phyloP scores from a whole-genome alignment of 1,140 invertebrate genomes.

The Drosophila pruinosa region DNA sequence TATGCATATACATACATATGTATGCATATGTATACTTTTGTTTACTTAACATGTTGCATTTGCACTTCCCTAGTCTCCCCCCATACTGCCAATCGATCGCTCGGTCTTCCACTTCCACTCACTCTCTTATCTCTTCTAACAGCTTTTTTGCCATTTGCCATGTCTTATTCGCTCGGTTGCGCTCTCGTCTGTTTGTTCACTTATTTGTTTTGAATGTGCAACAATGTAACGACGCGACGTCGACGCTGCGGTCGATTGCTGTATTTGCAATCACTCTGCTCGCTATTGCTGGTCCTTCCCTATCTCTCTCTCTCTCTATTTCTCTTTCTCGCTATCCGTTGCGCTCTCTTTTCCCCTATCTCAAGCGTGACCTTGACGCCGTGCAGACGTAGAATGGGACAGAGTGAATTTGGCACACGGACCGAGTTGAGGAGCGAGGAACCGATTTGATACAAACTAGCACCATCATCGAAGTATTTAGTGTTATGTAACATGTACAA shows the following conservation, averaged over 20 bases:
- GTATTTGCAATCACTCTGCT: slow-evolving; percentile 22
- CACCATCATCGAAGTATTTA: no score
- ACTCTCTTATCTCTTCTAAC: not conserved
- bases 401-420: slow-evolving; percentile 40
- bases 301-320: slow-evolving; percentile 12
- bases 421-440: not conserved
- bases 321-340: not conserved
- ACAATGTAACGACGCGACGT: slow-evolving; percentile 44
- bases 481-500: no score
- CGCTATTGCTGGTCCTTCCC: not conserved
- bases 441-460: no score
- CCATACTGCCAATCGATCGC: not conserved
- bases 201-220: slow-evolving; percentile 52
- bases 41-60: slow-evolving; percentile 74
- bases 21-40: slow-evolving; percentile 23
- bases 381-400: slow-evolving; percentile 32
- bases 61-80: slow-evolving; percentile 19
- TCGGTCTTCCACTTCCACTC: not conserved
- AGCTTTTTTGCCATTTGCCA: not conserved
- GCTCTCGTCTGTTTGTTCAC: slow-evolving; percentile 24
- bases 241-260: slow-evolving; percentile 31
- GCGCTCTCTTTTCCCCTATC: not conserved
- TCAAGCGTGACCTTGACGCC: slow-evolving; percentile 51
- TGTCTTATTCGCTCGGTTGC: slow-evolving; percentile 6
- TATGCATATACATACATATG: not conserved